A percentile compares a stretch with the other conserved stretches of the same genome.
phyloP scores from a whole-genome alignment of 2,113 vertebrate species.

The Saccopteryx bilineata region DNA sequence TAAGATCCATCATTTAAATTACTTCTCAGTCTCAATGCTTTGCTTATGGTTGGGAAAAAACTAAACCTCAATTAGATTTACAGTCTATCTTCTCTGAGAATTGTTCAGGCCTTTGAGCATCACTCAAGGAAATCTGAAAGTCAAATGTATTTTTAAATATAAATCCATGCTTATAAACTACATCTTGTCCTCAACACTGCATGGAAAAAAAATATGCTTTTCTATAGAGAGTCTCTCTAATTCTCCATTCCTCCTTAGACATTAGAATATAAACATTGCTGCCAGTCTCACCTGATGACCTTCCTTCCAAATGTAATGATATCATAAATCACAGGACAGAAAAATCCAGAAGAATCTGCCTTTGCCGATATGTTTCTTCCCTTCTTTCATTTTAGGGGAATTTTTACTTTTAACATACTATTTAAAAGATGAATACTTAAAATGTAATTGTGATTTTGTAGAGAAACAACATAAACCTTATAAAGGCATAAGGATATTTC shows the following conservation, averaged over 20 bases:
- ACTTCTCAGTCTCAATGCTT: not conserved
- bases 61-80: not conserved
- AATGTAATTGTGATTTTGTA: not conserved
- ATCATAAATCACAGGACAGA: not conserved
- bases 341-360: not conserved
- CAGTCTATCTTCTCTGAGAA: not conserved
- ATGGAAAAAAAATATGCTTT: not conserved
- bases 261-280: not conserved
- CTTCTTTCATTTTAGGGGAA: not conserved
- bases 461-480: not conserved
- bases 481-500: not conserved
- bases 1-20: not conserved
- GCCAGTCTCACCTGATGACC: not conserved
- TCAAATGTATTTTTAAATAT: not conserved
- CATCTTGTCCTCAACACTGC: not conserved
- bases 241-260: not conserved
- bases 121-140: not conserved
- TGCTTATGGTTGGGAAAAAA: not conserved
- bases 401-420: not conserved
- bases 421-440: not conserved
- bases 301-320: not conserved
- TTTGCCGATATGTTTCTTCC: not conserved
- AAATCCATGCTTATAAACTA: not conserved
- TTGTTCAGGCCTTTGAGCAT: not conserved
- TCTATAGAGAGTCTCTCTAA: not conserved